These are phyloP conservation scores for Trematocara stigmaticum DNA, from an alignment of 2,113 vertebrate species.

Conservation along the genomic window DNA sequence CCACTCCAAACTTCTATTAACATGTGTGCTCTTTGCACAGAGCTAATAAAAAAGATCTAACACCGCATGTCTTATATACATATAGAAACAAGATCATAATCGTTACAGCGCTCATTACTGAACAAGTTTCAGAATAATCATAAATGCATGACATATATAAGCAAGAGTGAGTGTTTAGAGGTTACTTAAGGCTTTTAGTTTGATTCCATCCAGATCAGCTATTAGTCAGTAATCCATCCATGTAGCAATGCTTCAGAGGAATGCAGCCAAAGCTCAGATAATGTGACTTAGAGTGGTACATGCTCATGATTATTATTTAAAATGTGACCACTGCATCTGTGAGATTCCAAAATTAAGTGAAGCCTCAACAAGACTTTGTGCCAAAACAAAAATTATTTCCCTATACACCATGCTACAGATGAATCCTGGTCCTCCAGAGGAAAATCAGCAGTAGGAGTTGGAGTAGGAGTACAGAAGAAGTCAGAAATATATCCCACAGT, in stretches of 20 bases:
- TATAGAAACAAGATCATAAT: slow-evolving; percentile 19
- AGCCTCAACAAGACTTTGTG: not conserved
- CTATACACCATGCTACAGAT: not conserved
- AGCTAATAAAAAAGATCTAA: slow-evolving; percentile 8
- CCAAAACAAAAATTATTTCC: not conserved
- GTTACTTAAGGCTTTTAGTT: slow-evolving; percentile 32
- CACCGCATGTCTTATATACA: not conserved
- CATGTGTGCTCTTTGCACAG: not conserved
- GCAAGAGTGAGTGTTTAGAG: slow-evolving; percentile 4
- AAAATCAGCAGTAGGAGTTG: slow-evolving; percentile 42
- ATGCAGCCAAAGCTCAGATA: slow-evolving; percentile 40
- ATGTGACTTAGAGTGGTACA: slow-evolving; percentile 6
- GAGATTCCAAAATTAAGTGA: slow-evolving; percentile 1
- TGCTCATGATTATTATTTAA: slow-evolving; percentile 17
- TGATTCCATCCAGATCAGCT: slow-evolving; percentile 30
- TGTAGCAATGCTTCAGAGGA: slow-evolving; percentile 18
- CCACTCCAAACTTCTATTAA: not conserved
- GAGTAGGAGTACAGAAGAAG: slow-evolving; percentile 38
- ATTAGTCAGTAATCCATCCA: slow-evolving; percentile 47
- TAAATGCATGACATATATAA: not conserved
- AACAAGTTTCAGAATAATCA: not conserved
- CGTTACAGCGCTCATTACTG: not conserved
- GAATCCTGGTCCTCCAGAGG: slow-evolving; percentile 16
- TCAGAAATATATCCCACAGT: slow-evolving; percentile 41
- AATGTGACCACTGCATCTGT: not conserved